Conservation (phyloP, 2,888 invertebrate genomes). For the Coleophora deauratella region DNA sequence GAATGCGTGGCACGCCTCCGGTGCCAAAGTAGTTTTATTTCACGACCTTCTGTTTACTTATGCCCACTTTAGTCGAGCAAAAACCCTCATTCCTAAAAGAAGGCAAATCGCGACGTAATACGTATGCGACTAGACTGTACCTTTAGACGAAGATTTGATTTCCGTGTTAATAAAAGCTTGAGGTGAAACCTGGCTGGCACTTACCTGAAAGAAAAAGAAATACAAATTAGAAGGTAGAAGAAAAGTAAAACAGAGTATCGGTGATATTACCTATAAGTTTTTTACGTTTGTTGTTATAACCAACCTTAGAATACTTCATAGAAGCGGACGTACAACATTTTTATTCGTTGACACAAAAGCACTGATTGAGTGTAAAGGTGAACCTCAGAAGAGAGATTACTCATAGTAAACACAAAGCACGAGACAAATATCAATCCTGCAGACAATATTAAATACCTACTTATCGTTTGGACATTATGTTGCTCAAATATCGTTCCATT, state of each 20-base stretch:
- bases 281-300: too few species aligned
- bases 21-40: slow-evolving; percentile 11
- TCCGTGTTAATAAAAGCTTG: not conserved
- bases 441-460: not conserved
- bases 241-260: not conserved
- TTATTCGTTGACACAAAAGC: too few species aligned
- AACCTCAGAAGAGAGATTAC: not conserved
- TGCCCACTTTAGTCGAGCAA: too few species aligned
- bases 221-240: too few species aligned
- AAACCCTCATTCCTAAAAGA: not conserved
- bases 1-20: slow-evolving; percentile 13
- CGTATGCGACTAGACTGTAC: too few species aligned
- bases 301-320: too few species aligned
- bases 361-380: too few species aligned
- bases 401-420: too few species aligned
- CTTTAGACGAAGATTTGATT: not conserved
- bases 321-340: too few species aligned
- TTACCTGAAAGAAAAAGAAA: slow-evolving; percentile 6
- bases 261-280: too few species aligned
- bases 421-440: not conserved
- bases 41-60: too few species aligned
- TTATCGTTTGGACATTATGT: slow-evolving; percentile 1
- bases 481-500: slow-evolving; percentile 4
- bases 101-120: too few species aligned
- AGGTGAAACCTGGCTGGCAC: not conserved